Base-by-base conservation (phyloP, 2,113 vertebrate genomes). In the Ageneiosus marmoratus region DNA sequence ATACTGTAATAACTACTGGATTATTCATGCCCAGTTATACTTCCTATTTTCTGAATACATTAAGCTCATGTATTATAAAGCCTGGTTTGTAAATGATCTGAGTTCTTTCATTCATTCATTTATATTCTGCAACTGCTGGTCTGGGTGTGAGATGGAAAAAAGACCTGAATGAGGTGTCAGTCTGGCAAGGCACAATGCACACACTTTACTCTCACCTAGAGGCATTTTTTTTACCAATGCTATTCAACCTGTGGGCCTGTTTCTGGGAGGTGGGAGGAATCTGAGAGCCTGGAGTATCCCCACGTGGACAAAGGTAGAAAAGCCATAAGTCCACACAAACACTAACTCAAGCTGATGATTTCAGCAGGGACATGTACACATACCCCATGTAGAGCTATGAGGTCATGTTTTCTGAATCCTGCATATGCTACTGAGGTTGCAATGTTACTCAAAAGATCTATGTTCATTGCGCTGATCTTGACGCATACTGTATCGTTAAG, bases 1-100 rank as follows among this genome's bases (percentile, higher is more conserved):
- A 92, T 94, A 93, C 91, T 92, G 93, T 93, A 84, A 86, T 93
- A 94, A 88, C 67, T 74, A 75, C 84, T 78, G 89, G 88, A 89
- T 84, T 77, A 85, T 86, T 85, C 22, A 89, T 82, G 85, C 81
- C 55, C 29, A 46, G 67, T 24, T 29, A 48, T 76, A 46, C 32
- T 41, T 58, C 27, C 29, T 51, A 74, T 65, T 69, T 50, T 27
- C 9, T 74, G 46, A 74, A 27, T 29, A 51, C 27, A 73, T 51
- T 88, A 58, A 82, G 85, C 87, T 84, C 65, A 89, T 86, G 86
- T 84, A 88, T 84, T 76, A 76, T 84, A 67, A 88, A 82, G 70
- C 87, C 77, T 82, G 86, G 79, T 86, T 88, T 84, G 2, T 84
- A 86, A 86, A 87, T 84, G 81, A 87, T 86, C n/a, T 15, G 72